Conservation (phyloP, 2,797 vertebrate species). For the Gephyroberyx darwinii region DNA sequence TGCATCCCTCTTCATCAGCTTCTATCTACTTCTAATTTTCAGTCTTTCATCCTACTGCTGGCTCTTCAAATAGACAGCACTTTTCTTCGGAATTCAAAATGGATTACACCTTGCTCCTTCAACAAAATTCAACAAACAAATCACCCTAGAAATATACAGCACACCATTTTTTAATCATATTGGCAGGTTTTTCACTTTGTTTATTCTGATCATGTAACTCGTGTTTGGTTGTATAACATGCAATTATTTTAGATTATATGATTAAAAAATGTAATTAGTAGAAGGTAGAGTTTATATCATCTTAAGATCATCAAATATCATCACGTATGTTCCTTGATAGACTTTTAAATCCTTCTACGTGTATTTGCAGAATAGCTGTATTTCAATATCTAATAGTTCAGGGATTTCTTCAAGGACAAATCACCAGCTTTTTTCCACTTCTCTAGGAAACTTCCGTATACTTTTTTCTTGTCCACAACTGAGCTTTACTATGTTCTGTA, state of each 20-base stretch:
- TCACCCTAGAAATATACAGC: constrained; percentile 26
- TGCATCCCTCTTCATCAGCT: constrained; percentile 21
- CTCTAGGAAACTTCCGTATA: background rate
- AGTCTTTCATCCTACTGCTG: constrained; percentile 20
- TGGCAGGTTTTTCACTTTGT: constrained; percentile 4
- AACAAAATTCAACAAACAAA: constrained; percentile 40
- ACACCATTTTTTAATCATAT: constrained; percentile 3
- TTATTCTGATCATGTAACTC: background rate
- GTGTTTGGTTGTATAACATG: background rate
- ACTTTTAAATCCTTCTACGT: background rate
- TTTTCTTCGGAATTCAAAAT: constrained; percentile 30
- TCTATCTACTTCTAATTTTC: background rate
- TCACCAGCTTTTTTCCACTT: background rate
- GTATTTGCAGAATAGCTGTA: constrained; percentile 23
- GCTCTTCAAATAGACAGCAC: constrained; percentile 17
- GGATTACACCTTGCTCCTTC: constrained; percentile 37
- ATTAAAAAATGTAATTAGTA: background rate
- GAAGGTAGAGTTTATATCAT: constrained; percentile 1
- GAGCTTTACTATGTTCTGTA: constrained; percentile 21
- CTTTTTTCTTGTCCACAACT: background rate
- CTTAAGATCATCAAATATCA: background rate
- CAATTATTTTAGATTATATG: background rate
- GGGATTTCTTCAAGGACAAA: constrained; percentile 15
- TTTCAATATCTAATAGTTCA: background rate
- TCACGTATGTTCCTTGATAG: no score